A percentile compares a stretch with the other conserved stretches of the same genome.
phyloP scores from a whole-genome alignment of 2,113 vertebrate species.

The Urocitellus parryii region DNA sequence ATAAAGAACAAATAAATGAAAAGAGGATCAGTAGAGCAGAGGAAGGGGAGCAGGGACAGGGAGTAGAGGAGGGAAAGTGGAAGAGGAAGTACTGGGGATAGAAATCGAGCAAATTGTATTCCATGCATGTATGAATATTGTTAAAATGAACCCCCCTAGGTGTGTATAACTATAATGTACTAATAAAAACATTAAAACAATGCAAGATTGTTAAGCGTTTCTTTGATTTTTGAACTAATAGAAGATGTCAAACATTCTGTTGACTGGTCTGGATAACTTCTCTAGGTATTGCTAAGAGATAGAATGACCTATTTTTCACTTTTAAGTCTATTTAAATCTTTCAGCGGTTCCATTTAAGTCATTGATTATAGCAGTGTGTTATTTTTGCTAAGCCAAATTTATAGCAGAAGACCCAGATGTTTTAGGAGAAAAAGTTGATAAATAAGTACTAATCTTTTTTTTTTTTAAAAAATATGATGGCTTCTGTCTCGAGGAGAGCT shows the following conservation, averaged over 20 bases:
- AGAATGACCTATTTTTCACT: neutral
- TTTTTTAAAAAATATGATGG: neutral
- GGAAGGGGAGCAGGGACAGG: too few relatives aligned
- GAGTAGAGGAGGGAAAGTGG: too few relatives aligned
- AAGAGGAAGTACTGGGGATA: too few relatives aligned
- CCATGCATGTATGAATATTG: too few relatives aligned
- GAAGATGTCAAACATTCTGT: neutral
- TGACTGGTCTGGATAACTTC: neutral
- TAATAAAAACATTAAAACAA: too few relatives aligned
- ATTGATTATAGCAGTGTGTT: neutral
- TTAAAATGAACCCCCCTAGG: too few relatives aligned
- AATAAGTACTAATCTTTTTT: neutral
- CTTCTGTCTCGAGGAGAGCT: neutral
- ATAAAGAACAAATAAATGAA: too few relatives aligned
- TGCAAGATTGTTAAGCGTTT: neutral
- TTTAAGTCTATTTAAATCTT: neutral
- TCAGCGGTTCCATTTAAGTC: neutral
- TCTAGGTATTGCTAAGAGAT: neutral
- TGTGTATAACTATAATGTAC: too few relatives aligned
- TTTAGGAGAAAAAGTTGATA: neutral
- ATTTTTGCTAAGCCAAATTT: neutral
- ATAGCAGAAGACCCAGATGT: neutral
- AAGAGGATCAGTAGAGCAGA: too few relatives aligned
- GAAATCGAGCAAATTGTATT: too few relatives aligned
- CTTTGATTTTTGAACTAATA: neutral